phyloP scores from a whole-genome alignment of 2,888 invertebrate genomes.

The Geotrupes spiniger region DNA sequence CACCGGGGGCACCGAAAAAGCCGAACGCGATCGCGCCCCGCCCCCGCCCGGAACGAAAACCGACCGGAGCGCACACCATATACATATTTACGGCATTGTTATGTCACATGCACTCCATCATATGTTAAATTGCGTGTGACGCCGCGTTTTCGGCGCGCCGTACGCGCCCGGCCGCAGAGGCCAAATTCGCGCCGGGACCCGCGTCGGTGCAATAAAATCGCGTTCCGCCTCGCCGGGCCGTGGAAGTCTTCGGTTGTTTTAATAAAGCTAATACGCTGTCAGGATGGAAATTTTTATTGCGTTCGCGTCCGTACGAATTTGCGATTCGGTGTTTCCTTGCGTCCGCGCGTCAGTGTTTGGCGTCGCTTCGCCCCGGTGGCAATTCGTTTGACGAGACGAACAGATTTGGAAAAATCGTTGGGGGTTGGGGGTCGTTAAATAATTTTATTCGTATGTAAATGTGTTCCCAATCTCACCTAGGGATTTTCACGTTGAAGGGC shows the following conservation, averaged over 20 bases:
- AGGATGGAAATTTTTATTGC: conserved; percentile 1
- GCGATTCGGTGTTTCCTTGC: too few relatives aligned
- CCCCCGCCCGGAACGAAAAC: neutral
- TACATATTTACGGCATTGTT: conserved; percentile 8
- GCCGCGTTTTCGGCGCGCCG: conserved; percentile 3
- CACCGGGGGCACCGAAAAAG: too few relatives aligned
- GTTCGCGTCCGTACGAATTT: neutral
- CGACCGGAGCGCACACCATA: neutral
- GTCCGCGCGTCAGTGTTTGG: too few relatives aligned
- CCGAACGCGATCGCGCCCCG: neutral
- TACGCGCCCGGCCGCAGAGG: conserved; percentile 3
- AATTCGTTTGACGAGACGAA: too few relatives aligned
- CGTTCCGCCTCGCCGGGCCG: conserved; percentile 5
- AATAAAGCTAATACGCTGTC: conserved; percentile 11
- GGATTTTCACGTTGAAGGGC: too few relatives aligned
- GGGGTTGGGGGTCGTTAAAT: too few relatives aligned
- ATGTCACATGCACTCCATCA: conserved; percentile 11
- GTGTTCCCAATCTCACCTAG: too few relatives aligned
- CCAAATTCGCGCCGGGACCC: conserved; percentile 5
- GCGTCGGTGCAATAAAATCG: conserved; percentile 6
- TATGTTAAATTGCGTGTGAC: conserved; percentile 13
- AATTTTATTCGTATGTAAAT: too few relatives aligned
- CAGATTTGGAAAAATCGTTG: too few relatives aligned
- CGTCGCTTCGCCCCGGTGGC: too few relatives aligned
- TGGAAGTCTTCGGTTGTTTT: conserved; percentile 8